These are phyloP conservation scores for Lysandra bellargus DNA, from an alignment of 2,888 invertebrate species.

Conservation along the genomic window DNA sequence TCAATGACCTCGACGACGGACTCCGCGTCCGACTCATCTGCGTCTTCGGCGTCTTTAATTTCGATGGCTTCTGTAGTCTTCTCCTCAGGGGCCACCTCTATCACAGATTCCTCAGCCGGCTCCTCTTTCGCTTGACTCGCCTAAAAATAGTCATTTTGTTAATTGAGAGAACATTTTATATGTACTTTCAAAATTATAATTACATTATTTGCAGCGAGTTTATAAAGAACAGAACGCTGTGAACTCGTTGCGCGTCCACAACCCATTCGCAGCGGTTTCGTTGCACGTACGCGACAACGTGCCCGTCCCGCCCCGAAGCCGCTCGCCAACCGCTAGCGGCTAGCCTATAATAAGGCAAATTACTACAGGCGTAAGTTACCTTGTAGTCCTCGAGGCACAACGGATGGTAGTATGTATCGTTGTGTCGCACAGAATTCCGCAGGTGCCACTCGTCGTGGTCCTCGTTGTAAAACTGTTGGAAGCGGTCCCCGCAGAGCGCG, in stretches of 20 bases:
- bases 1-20: constrained; percentile 68
- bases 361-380: constrained; percentile 59
- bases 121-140: constrained; percentile 62
- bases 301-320: too few species aligned
- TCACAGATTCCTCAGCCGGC: constrained; percentile 46
- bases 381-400: constrained; percentile 93
- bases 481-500: constrained; percentile 94
- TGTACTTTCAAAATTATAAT: neutral
- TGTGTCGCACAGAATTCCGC: constrained; percentile 88
- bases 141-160: constrained; percentile 44
- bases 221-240: too few species aligned
- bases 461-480: constrained; percentile 97
- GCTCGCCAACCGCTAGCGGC: too few species aligned
- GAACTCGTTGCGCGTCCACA: too few species aligned
- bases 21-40: constrained; percentile 63
- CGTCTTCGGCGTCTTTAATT: constrained; percentile 74
- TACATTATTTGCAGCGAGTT: neutral
- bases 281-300: too few species aligned
- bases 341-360: too few species aligned
- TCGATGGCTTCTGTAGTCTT: constrained; percentile 61
- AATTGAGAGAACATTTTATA: neutral
- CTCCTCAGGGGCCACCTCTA: constrained; percentile 49
- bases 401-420: constrained; percentile 92
- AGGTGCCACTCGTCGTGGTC: constrained; percentile 99
- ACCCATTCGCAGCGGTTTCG: too few species aligned